phyloP scores from a whole-genome alignment of 1,140 invertebrate genomes.

The Coptotermes formosanus region DNA sequence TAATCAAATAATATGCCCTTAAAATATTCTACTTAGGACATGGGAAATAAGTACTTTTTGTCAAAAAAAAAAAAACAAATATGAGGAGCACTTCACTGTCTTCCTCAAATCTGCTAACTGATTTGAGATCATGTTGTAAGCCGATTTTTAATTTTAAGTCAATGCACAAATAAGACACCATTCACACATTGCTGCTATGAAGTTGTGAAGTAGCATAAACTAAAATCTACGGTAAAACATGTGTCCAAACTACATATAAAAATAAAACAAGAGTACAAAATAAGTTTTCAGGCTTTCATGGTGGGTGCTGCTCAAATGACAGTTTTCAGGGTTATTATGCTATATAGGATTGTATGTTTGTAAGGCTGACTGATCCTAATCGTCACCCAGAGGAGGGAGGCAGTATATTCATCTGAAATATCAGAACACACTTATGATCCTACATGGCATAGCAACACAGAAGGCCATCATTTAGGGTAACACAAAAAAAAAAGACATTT shows the following conservation, averaged over 20 bases:
- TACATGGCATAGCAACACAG: too few species aligned
- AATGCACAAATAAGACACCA: not conserved
- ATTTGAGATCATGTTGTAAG: not conserved
- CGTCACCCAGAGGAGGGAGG: too few species aligned
- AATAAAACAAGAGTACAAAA: not conserved
- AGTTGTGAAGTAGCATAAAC: not conserved
- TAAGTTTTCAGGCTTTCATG: too few species aligned
- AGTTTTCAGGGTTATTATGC: too few species aligned
- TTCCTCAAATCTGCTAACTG: not conserved
- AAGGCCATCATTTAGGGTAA: too few species aligned
- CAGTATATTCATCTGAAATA: too few species aligned
- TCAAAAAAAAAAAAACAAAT: not conserved
- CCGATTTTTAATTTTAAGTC: not conserved
- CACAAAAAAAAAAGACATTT: too few species aligned
- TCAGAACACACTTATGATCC: too few species aligned
- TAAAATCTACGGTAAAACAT: not conserved
- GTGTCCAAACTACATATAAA: not conserved
- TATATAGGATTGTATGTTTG: too few species aligned
- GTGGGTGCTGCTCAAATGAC: too few species aligned
- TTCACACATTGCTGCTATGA: not conserved
- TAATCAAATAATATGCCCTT: not conserved
- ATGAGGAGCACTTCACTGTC: not conserved
- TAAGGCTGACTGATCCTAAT: too few species aligned
- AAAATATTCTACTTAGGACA: not conserved
- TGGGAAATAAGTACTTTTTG: not conserved